These are phyloP conservation scores for Acrocyrtus sp. DNA, from an alignment of 2,888 invertebrate genomes.

Conservation along the genomic window DNA sequence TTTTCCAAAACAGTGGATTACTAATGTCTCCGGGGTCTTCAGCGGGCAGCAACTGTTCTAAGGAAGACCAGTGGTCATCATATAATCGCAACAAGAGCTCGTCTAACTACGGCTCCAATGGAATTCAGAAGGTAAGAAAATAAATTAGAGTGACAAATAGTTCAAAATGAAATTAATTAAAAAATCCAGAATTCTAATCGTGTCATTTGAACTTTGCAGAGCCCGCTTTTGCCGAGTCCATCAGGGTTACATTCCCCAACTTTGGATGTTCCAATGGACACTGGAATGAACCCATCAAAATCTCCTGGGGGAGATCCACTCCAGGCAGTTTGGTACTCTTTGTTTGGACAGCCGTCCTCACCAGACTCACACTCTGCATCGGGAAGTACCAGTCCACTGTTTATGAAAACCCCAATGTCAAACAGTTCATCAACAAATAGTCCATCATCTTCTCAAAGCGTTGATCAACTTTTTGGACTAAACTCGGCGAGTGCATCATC, in stretches of 20 bases:
- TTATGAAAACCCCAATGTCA: conserved; percentile 62
- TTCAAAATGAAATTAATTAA: too few species aligned
- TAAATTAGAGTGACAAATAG: too few species aligned
- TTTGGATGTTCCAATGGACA: conserved; percentile 63
- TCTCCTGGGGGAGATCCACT: conserved; percentile 61
- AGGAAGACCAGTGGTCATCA: conserved; percentile 61
- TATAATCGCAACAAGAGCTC: conserved; percentile 53
- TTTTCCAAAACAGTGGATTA: conserved; percentile 55
- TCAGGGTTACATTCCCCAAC: conserved; percentile 61
- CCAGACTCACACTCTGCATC: conserved; percentile 58
- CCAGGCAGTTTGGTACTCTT: conserved; percentile 62
- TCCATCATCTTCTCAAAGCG: conserved; percentile 57
- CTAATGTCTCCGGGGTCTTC: conserved; percentile 54
- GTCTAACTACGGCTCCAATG: conserved; percentile 55
- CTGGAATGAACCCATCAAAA: conserved; percentile 61
- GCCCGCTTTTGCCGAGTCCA: conserved; percentile 65
- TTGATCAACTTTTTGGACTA: conserved; percentile 57
- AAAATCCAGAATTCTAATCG: too few species aligned
- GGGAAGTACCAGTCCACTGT: conserved; percentile 62
- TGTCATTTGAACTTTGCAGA: conserved; percentile 61
- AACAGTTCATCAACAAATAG: conserved; percentile 57
- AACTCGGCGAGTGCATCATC: conserved; percentile 28
- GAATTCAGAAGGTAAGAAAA: conserved; percentile 61
- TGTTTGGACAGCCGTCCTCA: conserved; percentile 62
- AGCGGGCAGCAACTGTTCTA: conserved; percentile 36